Percentiles rank a stretch among this genome's conserved stretches.
Evolutionary conservation across 2,888 invertebrate species (phyloP).

Genomic region (Punctoribates punctum): DNA sequence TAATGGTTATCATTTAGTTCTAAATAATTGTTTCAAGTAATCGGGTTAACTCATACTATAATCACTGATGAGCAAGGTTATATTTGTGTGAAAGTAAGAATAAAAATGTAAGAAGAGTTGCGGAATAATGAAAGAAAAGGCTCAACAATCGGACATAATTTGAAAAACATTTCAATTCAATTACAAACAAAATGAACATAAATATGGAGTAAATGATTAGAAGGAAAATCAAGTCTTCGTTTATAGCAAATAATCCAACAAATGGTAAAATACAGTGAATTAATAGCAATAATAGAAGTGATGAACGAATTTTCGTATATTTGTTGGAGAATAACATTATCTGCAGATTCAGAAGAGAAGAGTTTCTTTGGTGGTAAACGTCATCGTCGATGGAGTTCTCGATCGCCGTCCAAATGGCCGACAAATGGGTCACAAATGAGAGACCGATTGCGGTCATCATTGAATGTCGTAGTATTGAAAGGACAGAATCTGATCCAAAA

Average conservation of each 20-base stretch:
- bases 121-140: slow-evolving; percentile 10
- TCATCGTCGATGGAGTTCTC: neutral
- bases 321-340: neutral
- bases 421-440: neutral
- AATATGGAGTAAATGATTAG: neutral
- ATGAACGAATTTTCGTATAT: slow-evolving; percentile 1
- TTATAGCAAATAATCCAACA: neutral
- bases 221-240: neutral
- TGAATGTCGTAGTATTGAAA: neutral
- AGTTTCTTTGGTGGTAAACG: slow-evolving; percentile 6
- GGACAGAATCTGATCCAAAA: neutral
- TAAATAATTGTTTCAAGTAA: no score
- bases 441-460: neutral
- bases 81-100: neutral
- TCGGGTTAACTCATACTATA: no score
- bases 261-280: slow-evolving; percentile 5
- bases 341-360: neutral
- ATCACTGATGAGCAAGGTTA: no score
- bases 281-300: neutral
- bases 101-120: neutral
- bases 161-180: neutral
- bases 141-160: neutral
- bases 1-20: no score
- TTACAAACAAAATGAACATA: slow-evolving; percentile 15
- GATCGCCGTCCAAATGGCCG: neutral